Evolutionary conservation across 1,140 invertebrate species (phyloP), one percentile per base, ranked within the genome.

Genomic region (Drosophila lacteicornis): DNA sequence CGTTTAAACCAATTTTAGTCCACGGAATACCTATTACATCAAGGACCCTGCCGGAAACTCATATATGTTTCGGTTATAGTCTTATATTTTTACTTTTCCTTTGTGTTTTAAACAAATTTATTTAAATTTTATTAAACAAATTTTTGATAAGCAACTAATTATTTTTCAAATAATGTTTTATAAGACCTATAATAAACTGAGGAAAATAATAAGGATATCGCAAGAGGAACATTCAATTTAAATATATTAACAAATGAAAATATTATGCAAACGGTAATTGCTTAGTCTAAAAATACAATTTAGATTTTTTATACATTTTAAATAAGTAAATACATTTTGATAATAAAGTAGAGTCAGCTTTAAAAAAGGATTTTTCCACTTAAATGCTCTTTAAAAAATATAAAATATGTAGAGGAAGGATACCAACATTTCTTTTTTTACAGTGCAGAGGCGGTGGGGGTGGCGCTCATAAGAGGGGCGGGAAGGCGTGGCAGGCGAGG

Each of bases 401-500:
- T 9, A 5, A n/a, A 27, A n/a, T 11, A 4, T 33, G 4, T 1
- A 4, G 3, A 8, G 8, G 4, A 4, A 0, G 8, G 2, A 19
- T 4, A 6, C 3, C 0, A 12, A 0, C 0, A 4, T 22, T 55
- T 22, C 22, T 22, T 55, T 22, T 30, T 4, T 15, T 6, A 2
- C 38, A 30, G 71, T 57, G 49, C 15, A 17, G 12, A n/a, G 30
- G 22, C 8, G 36, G 8, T 40, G 17, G 59, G 2, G 33, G 13
- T 6, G 13, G 12, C 7, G 36, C 13, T 19, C 43, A 25, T 40
- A 19, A 49, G 17, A 2, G 9, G 49, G 15, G 38, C n/a, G 43
- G 36, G 17, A 19, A 40, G 57, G 55, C 36, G 43, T 58, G 68
- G 30, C 38, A 30, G 68, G 36, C 33, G 38, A 49, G 77, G 81